Evolutionary conservation across 2,113 vertebrate genomes (phyloP).

Genomic region (Leptobrachium ailaonicum): DNA sequence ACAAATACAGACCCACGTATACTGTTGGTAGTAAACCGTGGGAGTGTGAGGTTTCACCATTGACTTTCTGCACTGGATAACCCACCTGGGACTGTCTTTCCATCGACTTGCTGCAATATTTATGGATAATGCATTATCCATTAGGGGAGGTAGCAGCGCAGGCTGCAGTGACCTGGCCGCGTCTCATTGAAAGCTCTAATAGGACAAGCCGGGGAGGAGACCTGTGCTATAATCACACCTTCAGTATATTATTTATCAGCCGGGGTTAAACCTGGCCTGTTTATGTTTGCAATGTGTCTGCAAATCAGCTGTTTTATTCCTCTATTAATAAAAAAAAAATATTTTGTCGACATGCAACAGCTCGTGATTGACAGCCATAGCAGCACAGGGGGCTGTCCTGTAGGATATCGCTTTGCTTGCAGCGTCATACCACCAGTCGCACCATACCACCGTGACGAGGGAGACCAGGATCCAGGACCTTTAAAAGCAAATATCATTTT

Average conservation of each 20-base stretch:
- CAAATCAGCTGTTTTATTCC: not conserved
- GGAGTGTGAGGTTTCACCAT: constrained; percentile 17
- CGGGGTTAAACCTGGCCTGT: not conserved
- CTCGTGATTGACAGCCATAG: no score
- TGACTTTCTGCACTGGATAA: not conserved
- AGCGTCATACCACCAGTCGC: no score
- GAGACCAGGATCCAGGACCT: no score
- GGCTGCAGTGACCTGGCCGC: constrained; percentile 20
- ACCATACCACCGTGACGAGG: no score
- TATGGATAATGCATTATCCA: constrained; percentile 36
- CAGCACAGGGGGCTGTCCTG: no score
- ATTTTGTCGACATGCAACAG: no score
- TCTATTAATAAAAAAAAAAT: not conserved
- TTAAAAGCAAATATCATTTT: no score
- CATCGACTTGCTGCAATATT: constrained; percentile 26
- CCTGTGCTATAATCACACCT: not conserved
- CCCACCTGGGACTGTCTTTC: constrained; percentile 8
- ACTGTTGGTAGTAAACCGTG: not conserved
- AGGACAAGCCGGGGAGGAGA: not conserved
- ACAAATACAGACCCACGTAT: not conserved
- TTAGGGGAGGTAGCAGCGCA: constrained; percentile 8
- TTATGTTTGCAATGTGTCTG: not conserved
- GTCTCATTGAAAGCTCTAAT: not conserved
- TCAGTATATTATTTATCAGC: constrained; percentile 12
- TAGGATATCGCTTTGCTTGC: no score